Evolutionary conservation across 1,140 invertebrate genomes (phyloP).

Genomic region (Drosophila kepulauana): DNA sequence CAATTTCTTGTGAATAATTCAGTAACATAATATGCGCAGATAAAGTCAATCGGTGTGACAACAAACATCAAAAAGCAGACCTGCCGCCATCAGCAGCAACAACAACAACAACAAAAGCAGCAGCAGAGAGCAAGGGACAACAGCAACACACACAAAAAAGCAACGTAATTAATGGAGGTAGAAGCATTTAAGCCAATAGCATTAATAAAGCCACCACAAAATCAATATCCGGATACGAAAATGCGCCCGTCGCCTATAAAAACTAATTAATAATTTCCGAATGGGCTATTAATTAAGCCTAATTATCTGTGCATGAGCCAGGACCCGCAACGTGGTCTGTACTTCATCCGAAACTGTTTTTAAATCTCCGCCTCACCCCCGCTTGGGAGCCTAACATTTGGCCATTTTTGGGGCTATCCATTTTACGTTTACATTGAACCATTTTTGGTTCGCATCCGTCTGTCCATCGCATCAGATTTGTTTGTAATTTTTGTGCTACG

Average conservation of each 20-base stretch:
- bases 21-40: slow-evolving; percentile 77
- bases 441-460: slow-evolving; percentile 1
- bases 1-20: slow-evolving; percentile 74
- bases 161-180: slow-evolving; percentile 84
- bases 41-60: slow-evolving; percentile 80
- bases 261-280: slow-evolving; percentile 85
- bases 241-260: slow-evolving; percentile 84
- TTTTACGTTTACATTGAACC: slow-evolving; percentile 22
- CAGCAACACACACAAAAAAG: slow-evolving; percentile 74
- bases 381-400: slow-evolving; percentile 14
- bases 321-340: slow-evolving; percentile 76
- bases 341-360: slow-evolving; percentile 35
- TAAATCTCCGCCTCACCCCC: neutral
- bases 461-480: slow-evolving; percentile 50
- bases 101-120: slow-evolving; percentile 25
- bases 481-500: slow-evolving; percentile 48
- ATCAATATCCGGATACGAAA: slow-evolving; percentile 85
- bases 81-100: slow-evolving; percentile 35
- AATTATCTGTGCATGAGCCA: slow-evolving; percentile 84
- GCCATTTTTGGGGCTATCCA: slow-evolving; percentile 30
- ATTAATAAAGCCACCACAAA: slow-evolving; percentile 85
- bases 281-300: slow-evolving; percentile 85
- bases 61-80: slow-evolving; percentile 65
- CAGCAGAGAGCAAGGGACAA: neutral
- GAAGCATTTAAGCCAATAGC: slow-evolving; percentile 85